phyloP scores from a whole-genome alignment of 2,888 invertebrate genomes.

The Heliconius aoede region DNA sequence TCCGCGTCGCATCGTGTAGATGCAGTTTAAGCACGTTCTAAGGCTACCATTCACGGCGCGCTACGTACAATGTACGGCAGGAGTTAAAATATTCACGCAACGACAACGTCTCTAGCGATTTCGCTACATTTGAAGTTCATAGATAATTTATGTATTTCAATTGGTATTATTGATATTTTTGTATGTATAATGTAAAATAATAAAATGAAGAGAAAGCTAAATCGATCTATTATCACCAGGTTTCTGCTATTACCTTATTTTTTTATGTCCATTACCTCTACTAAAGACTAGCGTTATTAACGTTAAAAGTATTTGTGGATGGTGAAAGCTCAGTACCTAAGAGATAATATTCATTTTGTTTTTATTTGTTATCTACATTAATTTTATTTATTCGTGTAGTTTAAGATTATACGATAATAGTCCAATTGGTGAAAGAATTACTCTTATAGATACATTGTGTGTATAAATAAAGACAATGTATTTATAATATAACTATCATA shows the following conservation, averaged over 20 bases:
- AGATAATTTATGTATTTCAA: not conserved
- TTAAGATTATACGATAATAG: too few relatives aligned
- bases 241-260: not conserved
- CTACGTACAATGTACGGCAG: constrained; percentile 18
- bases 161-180: not conserved
- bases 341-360: too few relatives aligned
- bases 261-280: not conserved
- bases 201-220: not conserved
- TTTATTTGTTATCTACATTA: too few relatives aligned
- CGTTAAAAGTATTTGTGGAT: too few relatives aligned
- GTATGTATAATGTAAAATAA: not conserved
- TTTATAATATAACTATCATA: too few relatives aligned
- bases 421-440: too few relatives aligned
- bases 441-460: too few relatives aligned
- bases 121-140: constrained; percentile 7
- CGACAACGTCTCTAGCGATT: constrained; percentile 14
- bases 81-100: constrained; percentile 32
- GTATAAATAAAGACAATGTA: too few relatives aligned
- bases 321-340: too few relatives aligned
- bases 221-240: not conserved
- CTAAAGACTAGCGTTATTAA: not conserved
- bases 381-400: too few relatives aligned
- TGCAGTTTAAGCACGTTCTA: constrained; percentile 27
- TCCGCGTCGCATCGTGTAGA: constrained; percentile 4
- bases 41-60: constrained; percentile 31